phyloP scores from a whole-genome alignment of 2,888 invertebrate genomes.

The Luperina nickerlii region DNA sequence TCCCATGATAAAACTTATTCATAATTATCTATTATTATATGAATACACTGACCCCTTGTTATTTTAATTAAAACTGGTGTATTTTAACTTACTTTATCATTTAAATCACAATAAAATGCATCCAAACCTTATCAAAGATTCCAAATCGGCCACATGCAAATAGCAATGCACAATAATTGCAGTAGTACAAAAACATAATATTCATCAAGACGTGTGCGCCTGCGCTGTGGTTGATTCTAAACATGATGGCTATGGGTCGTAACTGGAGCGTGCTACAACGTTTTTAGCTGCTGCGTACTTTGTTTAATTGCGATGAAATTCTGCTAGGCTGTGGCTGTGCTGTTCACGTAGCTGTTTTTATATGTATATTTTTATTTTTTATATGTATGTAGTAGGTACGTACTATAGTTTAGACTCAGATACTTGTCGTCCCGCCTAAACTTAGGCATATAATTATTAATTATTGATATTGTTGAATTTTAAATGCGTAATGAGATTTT shows the following conservation, averaged over 20 bases:
- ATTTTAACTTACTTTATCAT: too few species aligned
- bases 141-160: conserved; percentile 2
- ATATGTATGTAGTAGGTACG: neutral
- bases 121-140: conserved; percentile 1
- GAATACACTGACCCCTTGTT: too few species aligned
- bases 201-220: conserved; percentile 11
- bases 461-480: too few species aligned
- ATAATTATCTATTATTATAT: too few species aligned
- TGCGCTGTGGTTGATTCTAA: conserved; percentile 14
- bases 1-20: too few species aligned
- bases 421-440: too few species aligned
- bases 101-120: neutral
- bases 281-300: conserved; percentile 62
- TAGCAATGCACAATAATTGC: conserved; percentile 34
- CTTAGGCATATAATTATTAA: too few species aligned
- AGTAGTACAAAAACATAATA: conserved; percentile 33
- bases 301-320: conserved; percentile 59
- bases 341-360: conserved; percentile 13
- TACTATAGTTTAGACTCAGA: too few species aligned
- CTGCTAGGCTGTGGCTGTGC: conserved; percentile 30
- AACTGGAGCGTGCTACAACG: conserved; percentile 65
- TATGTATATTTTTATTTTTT: neutral
- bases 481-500: too few species aligned
- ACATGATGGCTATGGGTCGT: conserved; percentile 14
- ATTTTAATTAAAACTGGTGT: too few species aligned